Percentiles rank a stretch among this genome's conserved stretches.
phyloP scores from a whole-genome alignment of 2,113 vertebrate genomes.

The Heteronetta atricapilla region DNA sequence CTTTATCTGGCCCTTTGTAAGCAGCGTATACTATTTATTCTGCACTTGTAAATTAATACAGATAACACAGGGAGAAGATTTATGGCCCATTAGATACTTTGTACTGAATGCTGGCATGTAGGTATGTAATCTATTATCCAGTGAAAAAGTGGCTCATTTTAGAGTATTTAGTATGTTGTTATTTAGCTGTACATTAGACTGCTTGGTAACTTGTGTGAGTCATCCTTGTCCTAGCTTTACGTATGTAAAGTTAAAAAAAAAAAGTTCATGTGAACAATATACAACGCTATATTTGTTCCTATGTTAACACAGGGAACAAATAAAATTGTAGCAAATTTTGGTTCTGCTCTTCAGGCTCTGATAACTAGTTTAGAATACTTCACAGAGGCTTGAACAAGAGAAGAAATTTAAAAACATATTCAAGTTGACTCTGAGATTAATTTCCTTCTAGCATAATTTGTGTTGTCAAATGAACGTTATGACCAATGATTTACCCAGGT shows the following conservation, averaged over 20 bases:
- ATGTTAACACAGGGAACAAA: background rate
- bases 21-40: background rate
- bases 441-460: background rate
- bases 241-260: background rate
- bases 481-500: background rate
- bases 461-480: background rate
- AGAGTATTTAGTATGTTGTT: background rate
- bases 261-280: background rate
- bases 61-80: background rate
- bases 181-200: background rate
- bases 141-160: background rate
- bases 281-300: background rate
- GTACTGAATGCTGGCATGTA: background rate
- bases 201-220: background rate
- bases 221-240: background rate
- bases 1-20: background rate
- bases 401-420: background rate
- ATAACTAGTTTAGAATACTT: background rate
- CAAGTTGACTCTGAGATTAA: background rate
- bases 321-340: background rate
- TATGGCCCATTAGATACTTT: background rate
- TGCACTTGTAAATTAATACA: background rate
- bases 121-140: background rate
- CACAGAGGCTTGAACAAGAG: background rate
- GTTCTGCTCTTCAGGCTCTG: background rate